Evolutionary conservation across 1,140 invertebrate genomes (phyloP), one percentile per base, ranked within the genome.

Genomic region (Leptinotarsa lineolata): DNA sequence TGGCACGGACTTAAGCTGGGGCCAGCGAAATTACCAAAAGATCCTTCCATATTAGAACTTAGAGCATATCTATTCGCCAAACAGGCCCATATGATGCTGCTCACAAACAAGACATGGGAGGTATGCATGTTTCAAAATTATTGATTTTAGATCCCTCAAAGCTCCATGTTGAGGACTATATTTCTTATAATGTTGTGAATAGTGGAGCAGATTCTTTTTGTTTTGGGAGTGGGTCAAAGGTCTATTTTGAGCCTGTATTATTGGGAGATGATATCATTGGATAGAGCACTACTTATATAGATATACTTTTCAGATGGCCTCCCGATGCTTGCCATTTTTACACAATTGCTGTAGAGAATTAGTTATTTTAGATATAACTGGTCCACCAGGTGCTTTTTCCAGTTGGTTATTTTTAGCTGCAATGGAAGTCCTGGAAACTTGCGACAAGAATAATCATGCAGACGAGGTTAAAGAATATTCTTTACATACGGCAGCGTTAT

Each of bases 341-440:
- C 93, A 96, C 82, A 95, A 94, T 78, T 94, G 92, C 68, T 87
- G 95, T 22, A 90, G 92, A 72, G 95, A 98, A 86, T 80, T 97
- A 70, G 86, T 87, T 60, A 89, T 95, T 70, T 85, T 97, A 70
- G 92, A 95, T 82, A 90, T 96, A 58, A 87, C 86, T 61, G 88
- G 91, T 73, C 92, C 93, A 22, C 89, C 91, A 61, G 97, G 97
- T 45, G 93, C 96, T 0, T 86, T 96, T 2, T 91, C 93, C 63
- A 97, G 95, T 83, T 99, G 97, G 97, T 91, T 96, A 54, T 96
- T 97, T 80, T 88, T 98, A 0, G 96, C 94, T 74, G 95, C 94
- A 72, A 86, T 97, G 70, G 96, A 98, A 86, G 93, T 97, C 18
- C 85, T 98, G 64, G 89, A 93, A 45, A 91, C 91, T 0, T 94